Conservation (phyloP, 2,888 invertebrate species). For the Pilophorus perplexus region DNA sequence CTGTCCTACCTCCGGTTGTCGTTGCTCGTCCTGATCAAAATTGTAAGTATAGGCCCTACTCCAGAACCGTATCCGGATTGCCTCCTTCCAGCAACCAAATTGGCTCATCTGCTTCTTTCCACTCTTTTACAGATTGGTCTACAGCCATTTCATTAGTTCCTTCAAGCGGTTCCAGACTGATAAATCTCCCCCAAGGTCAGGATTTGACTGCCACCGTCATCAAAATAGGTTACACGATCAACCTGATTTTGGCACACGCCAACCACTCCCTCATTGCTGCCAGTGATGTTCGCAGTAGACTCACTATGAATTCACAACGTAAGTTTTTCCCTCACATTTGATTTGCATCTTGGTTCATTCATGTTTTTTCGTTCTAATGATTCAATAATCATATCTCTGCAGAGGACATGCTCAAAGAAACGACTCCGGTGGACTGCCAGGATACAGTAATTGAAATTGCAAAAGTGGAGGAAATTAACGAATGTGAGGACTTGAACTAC, state of each 20-base stretch:
- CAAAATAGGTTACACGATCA: constrained; percentile 57
- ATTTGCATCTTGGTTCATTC: too few species aligned
- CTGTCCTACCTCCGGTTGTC: constrained; percentile 44
- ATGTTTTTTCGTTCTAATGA: too few species aligned
- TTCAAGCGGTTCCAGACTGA: constrained; percentile 47
- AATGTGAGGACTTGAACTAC: constrained; percentile 20
- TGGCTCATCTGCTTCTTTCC: too few species aligned
- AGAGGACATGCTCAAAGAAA: constrained; percentile 30
- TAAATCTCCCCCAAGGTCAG: constrained; percentile 49
- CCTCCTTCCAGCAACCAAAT: too few species aligned
- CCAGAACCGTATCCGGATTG: too few species aligned
- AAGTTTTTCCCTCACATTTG: too few species aligned
- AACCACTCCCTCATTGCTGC: constrained; percentile 75
- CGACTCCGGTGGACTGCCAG: neutral
- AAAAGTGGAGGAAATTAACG: neutral
- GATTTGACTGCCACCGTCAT: constrained; percentile 55
- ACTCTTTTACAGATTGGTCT: constrained; percentile 48
- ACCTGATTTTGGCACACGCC: constrained; percentile 58
- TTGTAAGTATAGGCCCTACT: constrained; percentile 3
- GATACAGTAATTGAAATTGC: neutral
- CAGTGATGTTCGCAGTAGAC: constrained; percentile 71
- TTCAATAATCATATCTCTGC: too few species aligned
- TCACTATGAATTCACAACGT: constrained; percentile 51
- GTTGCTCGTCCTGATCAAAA: constrained; percentile 43
- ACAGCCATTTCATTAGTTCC: constrained; percentile 45